These are phyloP conservation scores for Erebia ligea DNA, from an alignment of 2,888 invertebrate species.

Conservation along the genomic window DNA sequence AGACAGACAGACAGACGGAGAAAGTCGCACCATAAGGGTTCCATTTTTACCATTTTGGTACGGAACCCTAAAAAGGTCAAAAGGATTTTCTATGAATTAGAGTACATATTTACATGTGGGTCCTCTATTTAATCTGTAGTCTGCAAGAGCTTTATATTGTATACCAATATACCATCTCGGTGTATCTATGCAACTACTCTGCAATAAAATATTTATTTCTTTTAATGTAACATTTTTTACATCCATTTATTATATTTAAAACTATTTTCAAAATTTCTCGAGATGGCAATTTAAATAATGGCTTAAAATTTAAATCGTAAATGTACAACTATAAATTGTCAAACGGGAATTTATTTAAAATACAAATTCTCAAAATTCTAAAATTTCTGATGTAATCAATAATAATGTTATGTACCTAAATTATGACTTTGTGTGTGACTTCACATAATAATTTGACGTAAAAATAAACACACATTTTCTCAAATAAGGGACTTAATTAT, in stretches of 20 bases:
- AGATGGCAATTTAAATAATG: conserved; percentile 29
- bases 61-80: too few relatives aligned
- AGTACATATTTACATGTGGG: neutral
- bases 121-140: neutral
- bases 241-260: neutral
- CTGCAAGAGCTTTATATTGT: neutral
- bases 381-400: neutral
- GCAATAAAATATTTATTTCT: neutral
- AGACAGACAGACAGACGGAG: too few relatives aligned
- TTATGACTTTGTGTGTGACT: conserved; percentile 33
- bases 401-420: conserved; percentile 23
- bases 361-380: neutral
- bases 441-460: conserved; percentile 12
- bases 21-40: too few relatives aligned
- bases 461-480: conserved; percentile 8
- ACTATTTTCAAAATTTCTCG: conserved; percentile 12
- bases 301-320: conserved; percentile 13
- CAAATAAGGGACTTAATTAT: neutral
- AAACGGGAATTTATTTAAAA: conserved; percentile 15
- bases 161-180: conserved; percentile 4
- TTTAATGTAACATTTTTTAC: neutral
- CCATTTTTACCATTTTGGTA: too few relatives aligned
- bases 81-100: too few relatives aligned
- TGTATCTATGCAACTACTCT: neutral
- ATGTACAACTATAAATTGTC: conserved; percentile 24